Evolutionary conservation across 35 echinoderm and acorn worm genomes (phyloP).

Genomic region (Holothuria glaberrima): DNA sequence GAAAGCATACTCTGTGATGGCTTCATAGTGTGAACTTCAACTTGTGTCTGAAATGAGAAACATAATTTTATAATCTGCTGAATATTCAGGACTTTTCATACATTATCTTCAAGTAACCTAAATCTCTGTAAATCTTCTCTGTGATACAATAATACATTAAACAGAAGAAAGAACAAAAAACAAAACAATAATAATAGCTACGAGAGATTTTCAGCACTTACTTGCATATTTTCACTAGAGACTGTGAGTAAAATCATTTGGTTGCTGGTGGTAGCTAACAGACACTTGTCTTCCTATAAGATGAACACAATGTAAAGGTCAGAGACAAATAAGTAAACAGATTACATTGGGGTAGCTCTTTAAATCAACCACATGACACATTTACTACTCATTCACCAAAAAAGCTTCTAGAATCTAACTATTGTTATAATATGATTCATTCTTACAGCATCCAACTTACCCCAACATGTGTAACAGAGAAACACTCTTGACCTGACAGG

Average conservation of each 20-base stretch:
- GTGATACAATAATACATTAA: not conserved
- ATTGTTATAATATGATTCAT: no score
- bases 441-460: conserved; percentile 26
- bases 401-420: not conserved
- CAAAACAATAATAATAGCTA: not conserved
- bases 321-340: no score
- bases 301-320: conserved; percentile 7
- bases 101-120: not conserved
- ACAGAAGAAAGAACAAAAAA: no score
- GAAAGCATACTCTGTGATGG: conserved; percentile 86
- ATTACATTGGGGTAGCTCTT: no score
- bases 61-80: not conserved
- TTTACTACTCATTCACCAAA: no score
- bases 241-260: conserved; percentile 82
- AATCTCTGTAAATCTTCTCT: not conserved
- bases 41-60: conserved; percentile 59
- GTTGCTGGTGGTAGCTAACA: conserved; percentile 93
- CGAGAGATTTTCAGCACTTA: conserved; percentile 17
- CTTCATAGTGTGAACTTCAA: conserved; percentile 83
- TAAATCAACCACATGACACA: no score
- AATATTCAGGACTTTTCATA: not conserved
- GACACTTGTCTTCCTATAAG: conserved; percentile 73
- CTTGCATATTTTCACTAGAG: conserved; percentile 78
- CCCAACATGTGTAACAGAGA: conserved; percentile 86
- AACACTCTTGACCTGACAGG: conserved; percentile 92